Conservation (phyloP, 2,888 invertebrate genomes). For the Watsonalla cultraria region DNA sequence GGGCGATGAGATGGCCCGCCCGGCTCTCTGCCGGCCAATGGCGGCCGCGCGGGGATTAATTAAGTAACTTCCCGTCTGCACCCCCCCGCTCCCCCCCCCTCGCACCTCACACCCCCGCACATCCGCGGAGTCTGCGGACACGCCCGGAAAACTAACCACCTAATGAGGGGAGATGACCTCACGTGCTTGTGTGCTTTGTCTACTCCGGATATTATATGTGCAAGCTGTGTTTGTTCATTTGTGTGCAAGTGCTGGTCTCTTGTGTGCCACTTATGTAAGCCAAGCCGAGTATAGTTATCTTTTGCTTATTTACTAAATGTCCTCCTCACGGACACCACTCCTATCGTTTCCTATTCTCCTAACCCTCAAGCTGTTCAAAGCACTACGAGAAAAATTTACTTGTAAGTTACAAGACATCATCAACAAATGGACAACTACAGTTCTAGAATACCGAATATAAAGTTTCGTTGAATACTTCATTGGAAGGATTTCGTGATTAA, state of each 20-base stretch:
- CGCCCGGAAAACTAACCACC: constrained; percentile 79
- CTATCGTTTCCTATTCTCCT: not conserved
- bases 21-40: constrained; percentile 67
- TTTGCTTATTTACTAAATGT: constrained; percentile 35
- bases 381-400: not conserved
- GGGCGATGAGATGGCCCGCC: constrained; percentile 68
- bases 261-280: constrained; percentile 62
- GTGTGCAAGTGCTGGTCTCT: constrained; percentile 63
- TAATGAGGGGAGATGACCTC: constrained; percentile 79
- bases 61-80: constrained; percentile 74
- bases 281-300: constrained; percentile 30
- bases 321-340: not conserved
- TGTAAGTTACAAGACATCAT: too few relatives aligned
- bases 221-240: constrained; percentile 61
- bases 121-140: constrained; percentile 73
- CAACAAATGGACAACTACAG: too few relatives aligned
- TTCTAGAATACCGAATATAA: too few relatives aligned
- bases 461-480: too few relatives aligned
- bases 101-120: constrained; percentile 45
- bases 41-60: constrained; percentile 76
- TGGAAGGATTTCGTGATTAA: too few relatives aligned
- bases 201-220: constrained; percentile 50
- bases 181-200: constrained; percentile 73
- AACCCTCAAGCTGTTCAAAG: not conserved
- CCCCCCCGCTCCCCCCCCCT: constrained; percentile 40